Percentiles rank a stretch among this genome's conserved stretches.
These are phyloP conservation scores for Trochalopteron elliotii DNA, from an alignment of 2,113 vertebrate genomes.

Conservation along the genomic window DNA sequence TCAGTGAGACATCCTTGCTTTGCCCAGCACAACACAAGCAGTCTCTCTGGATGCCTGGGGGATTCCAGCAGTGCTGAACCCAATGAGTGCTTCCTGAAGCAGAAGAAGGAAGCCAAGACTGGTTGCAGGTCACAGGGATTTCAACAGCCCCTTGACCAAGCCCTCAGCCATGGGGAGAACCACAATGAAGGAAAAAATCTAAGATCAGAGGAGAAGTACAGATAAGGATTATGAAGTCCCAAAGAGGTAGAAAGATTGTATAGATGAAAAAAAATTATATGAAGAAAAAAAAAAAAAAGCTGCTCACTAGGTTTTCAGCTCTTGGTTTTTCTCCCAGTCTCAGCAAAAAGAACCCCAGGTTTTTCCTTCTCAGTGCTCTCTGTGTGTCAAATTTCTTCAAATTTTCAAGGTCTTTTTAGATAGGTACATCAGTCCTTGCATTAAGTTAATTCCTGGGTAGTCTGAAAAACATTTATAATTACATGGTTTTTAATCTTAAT, in stretches of 20 bases:
- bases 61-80: not conserved
- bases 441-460: not conserved
- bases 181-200: not conserved
- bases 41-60: too few relatives aligned
- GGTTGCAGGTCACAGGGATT: not conserved
- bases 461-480: not conserved
- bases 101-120: not conserved
- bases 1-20: not conserved
- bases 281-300: not conserved
- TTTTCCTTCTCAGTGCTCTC: not conserved
- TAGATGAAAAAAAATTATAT: not conserved
- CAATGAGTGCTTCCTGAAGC: not conserved
- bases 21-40: rapidly evolving
- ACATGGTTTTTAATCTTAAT: not conserved
- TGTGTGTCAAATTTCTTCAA: not conserved
- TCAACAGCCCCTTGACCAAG: not conserved
- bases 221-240: not conserved
- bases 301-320: not conserved
- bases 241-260: not conserved
- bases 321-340: not conserved
- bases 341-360: not conserved
- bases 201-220: not conserved
- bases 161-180: not conserved
- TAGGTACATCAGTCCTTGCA: not conserved
- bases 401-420: not conserved